Evolutionary conservation across 2,888 invertebrate genomes (phyloP), one percentile per base, ranked within the genome.

Genomic region (Caradrina clavipalpis): DNA sequence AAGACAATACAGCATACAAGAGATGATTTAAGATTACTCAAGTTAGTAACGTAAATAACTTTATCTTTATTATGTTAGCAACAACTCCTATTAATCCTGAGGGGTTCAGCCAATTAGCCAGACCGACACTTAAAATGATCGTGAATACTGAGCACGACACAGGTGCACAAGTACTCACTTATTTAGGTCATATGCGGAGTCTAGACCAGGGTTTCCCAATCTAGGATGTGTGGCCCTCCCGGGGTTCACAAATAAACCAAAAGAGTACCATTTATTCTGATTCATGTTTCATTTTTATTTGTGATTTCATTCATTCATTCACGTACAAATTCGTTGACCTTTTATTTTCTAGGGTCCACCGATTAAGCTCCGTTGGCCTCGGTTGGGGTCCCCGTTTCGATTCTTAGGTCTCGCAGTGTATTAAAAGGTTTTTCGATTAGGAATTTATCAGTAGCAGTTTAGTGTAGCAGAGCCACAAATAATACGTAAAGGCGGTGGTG

Each of bases 131-230:
- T 63, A 47, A 78, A 74, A 60, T 57, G 55, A 74, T 78, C 70
- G 47, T 78, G 70, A 70, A 78, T 74, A 63, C 70, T 63, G 45
- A 77, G 21, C 55, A 53, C 56, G 69, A 31, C 62, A 63, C 80
- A 77, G 80, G 80, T 80, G 78, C 56, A 68, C 58, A 10, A 26
- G 54, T n/a, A 71, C 55, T 76, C 51, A 72, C 71, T 67, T 75
- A 71, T 67, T 54, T 69, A 72, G 61, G 67, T 69, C 64, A 65
- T 76, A 66, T 59, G 54, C 10, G n/a, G 11, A 61, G 58, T 47
- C 60, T 58, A 55, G 39, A 15, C 22, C 60, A 45, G 8, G 11
- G 47, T 11, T 70, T 35, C 70, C 26, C 54, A 70, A 70, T 26
- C 17, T 60, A 19, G 11, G 4, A 6, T 69, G 19, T 5, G 19